Evolutionary conservation across 2,797 vertebrate species (phyloP), one percentile per base, ranked within the genome.

Genomic region (Malurus leucopterus): DNA sequence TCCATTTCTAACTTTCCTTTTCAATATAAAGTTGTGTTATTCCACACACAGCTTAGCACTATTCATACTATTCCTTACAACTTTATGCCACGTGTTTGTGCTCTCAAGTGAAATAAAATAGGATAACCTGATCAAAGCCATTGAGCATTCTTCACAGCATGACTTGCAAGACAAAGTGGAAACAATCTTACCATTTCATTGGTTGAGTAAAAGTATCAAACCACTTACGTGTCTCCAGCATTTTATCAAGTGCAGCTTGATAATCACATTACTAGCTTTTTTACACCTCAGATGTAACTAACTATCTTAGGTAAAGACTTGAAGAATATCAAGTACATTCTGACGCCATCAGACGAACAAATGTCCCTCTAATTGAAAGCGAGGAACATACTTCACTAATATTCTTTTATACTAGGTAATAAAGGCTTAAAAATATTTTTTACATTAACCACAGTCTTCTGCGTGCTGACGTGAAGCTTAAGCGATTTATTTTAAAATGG

Each of bases 291-390:
- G 3, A 19, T 8, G 8, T 13, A 59, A 64, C 15, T 12, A 3
- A 11, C 8, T 38, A 22, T 26, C 8, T 29, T 6, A 57, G 0
- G 0, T 2, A 8, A 69, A 58, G 24, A 4, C 17, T 30, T 64
- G 3, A 61, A 34, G 13, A 67, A 40, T 11, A 26, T 12, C 8
- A 64, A 55, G 13, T 3, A 11, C 4, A 36, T 54, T 57, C 36
- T 40, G 20, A 74, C 54, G 27, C 7, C 57, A 26, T 17, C 4
- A 59, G 3, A 19, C 2, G 3, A 43, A 43, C 17, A 38, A 49
- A 13, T 0, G 1, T 13, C 7, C 11, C 26, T 21, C 53, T 13
- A 51, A 54, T 10, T 40, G 13, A 44, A 61, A n/a, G 23, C 2
- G 2, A 74, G 34, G 6, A 26, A 38, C 6, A 15, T 1, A 55